A percentile compares a stretch with the other conserved stretches of the same genome.
phyloP scores from a whole-genome alignment of 2,888 invertebrate genomes.

The Spatulosminthurus flaviceps region DNA sequence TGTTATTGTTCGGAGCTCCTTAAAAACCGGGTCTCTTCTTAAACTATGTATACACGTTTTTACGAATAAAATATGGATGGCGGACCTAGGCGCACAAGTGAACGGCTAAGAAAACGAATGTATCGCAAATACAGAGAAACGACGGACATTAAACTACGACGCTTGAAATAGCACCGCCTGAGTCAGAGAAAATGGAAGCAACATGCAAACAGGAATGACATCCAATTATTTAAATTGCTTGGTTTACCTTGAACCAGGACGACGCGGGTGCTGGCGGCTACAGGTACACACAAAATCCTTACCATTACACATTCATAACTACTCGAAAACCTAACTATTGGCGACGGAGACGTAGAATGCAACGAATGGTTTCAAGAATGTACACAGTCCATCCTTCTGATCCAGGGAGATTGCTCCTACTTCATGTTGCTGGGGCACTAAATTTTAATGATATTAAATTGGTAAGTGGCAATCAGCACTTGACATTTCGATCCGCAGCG shows the following conservation, averaged over 20 bases:
- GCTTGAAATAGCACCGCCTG: too few relatives aligned
- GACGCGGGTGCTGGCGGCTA: conserved; percentile 46
- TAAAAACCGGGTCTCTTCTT: too few relatives aligned
- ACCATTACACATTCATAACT: conserved; percentile 44
- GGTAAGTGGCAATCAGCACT: not conserved
- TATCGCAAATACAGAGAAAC: too few relatives aligned
- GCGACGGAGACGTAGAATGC: conserved; percentile 47
- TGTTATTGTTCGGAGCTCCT: too few relatives aligned
- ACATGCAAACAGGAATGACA: too few relatives aligned
- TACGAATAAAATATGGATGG: too few relatives aligned
- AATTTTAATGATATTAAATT: conserved; percentile 21
- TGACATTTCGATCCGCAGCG: conserved; percentile 49
- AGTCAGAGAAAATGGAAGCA: too few relatives aligned
- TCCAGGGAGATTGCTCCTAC: conserved; percentile 63
- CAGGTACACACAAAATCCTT: conserved; percentile 45
- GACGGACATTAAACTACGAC: too few relatives aligned
- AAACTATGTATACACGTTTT: too few relatives aligned
- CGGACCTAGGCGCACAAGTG: too few relatives aligned
- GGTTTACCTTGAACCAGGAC: conserved; percentile 55
- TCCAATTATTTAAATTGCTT: too few relatives aligned
- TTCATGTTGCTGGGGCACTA: conserved; percentile 63
- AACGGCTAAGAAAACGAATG: too few relatives aligned
- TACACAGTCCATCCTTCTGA: conserved; percentile 63
- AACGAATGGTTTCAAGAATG: conserved; percentile 63
- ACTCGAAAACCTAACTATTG: not conserved